Base-by-base conservation (phyloP, 2,888 invertebrate genomes). In the Ptychoptera contaminata region DNA sequence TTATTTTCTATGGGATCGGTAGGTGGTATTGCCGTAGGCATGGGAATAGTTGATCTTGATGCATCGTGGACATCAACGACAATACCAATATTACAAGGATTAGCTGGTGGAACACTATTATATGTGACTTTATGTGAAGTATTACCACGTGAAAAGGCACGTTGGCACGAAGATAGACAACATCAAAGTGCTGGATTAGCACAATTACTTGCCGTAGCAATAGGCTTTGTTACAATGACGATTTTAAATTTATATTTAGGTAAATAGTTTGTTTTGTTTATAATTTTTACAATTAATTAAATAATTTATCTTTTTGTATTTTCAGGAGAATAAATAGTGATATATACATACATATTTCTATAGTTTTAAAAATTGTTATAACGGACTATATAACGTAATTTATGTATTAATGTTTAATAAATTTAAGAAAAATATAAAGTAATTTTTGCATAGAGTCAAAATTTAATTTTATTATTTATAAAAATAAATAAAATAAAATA, bases 111-210 rank as follows among this genome's bases (percentile, higher is more conserved):
- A 2, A 83, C 83, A 1, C 67, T 84, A 1, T 65, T 84, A 2
- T 84, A 84, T 61, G 82, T 84, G 46, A 81, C 82, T 0, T 77
- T 83, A 1, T 78, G 80, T 54, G 84, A 84, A 61, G 78, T 84
- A 37, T 62, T 84, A 36, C 84, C 84, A 1, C 70, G 83, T 34
- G 84, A 84, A 65, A 71, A 82, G 49, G 77, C 81, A 40, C 70
- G 75, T 49, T 83, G 82, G 79, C 82, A 82, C 58, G 71, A 73
- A 52, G 63, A 67, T 52, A 58, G 57, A 30, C 62, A 62, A 36
- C 62, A 62, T 40, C 71, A 70, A 46, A 57, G 56, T 12, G 79
- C 81, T 2, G 82, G 82, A 6, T 54, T 79, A 30, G 55, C 69
- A 2, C 83, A 83, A 60, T 74, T 82, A 46, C 16, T 71, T 0